Percentiles rank a stretch among this genome's conserved stretches.
Conservation (phyloP, 2,888 invertebrate species). For the Rhingia campestris region DNA sequence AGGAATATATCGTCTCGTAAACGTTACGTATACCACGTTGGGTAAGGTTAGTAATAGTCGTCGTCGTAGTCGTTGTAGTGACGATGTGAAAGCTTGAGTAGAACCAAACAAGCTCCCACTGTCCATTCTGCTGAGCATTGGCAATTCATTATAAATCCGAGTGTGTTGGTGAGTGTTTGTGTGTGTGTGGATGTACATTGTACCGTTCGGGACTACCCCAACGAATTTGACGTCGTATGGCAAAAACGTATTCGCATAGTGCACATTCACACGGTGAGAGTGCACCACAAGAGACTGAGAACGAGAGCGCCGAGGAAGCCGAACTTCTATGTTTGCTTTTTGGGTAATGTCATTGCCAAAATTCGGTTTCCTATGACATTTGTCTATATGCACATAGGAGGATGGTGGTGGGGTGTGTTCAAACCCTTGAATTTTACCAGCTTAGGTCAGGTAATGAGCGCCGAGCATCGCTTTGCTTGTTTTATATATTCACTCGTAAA, state of each 20-base stretch:
- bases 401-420: conserved; percentile 16
- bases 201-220: conserved; percentile 52
- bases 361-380: conserved; percentile 61
- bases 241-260: background rate
- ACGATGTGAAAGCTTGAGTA: conserved; percentile 46
- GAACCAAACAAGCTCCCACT: conserved; percentile 2
- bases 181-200: no score
- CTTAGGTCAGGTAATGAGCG: conserved; percentile 22
- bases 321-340: conserved; percentile 25
- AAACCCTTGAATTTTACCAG: conserved; percentile 36
- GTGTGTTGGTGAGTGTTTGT: conserved; percentile 14
- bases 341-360: conserved; percentile 71
- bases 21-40: conserved; percentile 12
- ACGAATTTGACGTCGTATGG: conserved; percentile 34
- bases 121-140: conserved; percentile 5
- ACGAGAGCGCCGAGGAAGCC: background rate
- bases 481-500: background rate
- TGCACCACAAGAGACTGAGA: background rate
- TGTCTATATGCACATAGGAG: conserved; percentile 33
- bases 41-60: conserved; percentile 50
- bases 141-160: conserved; percentile 30
- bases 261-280: conserved; percentile 8
- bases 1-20: conserved; percentile 13
- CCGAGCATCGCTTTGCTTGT: background rate
- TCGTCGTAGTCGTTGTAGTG: background rate